Percentiles rank a stretch among this genome's conserved stretches.
Evolutionary conservation across 2,888 invertebrate species (phyloP).

Genomic region (Acrobeloides nanus): DNA sequence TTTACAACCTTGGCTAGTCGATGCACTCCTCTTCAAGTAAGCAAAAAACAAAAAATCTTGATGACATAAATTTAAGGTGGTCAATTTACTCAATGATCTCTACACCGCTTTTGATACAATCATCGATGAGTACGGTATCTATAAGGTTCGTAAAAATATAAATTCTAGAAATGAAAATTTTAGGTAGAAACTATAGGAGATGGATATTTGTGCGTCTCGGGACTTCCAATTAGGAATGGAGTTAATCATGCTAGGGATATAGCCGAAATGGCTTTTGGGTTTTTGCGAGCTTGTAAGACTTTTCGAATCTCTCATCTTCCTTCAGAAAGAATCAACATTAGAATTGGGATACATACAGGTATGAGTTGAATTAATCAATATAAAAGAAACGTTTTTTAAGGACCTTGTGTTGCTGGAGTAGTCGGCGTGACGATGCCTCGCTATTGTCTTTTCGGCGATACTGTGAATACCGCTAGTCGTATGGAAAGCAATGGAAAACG

Average conservation of each 20-base stretch:
- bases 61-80: constrained; percentile 21
- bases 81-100: constrained; percentile 40
- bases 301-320: constrained; percentile 41
- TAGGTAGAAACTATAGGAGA: constrained; percentile 15
- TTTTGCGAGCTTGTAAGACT: constrained; percentile 22
- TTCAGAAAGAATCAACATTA: constrained; percentile 36
- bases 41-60: too few relatives aligned
- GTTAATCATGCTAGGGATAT: constrained; percentile 41
- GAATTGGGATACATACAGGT: constrained; percentile 46
- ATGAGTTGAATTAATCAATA: too few relatives aligned
- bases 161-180: not conserved
- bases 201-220: constrained; percentile 28
- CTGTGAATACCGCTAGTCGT: constrained; percentile 44
- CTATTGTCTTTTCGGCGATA: constrained; percentile 48
- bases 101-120: constrained; percentile 36
- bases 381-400: too few relatives aligned
- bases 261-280: constrained; percentile 35
- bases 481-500: constrained; percentile 50
- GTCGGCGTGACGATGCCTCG: constrained; percentile 34
- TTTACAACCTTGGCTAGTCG: constrained; percentile 19
- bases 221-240: constrained; percentile 42
- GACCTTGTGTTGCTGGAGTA: constrained; percentile 40
- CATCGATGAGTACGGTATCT: constrained; percentile 17
- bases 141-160: constrained; percentile 18
- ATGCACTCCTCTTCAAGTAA: constrained; percentile 28